phyloP scores from a whole-genome alignment of 2,888 invertebrate genomes.

The Choristoneura rosaceana region DNA sequence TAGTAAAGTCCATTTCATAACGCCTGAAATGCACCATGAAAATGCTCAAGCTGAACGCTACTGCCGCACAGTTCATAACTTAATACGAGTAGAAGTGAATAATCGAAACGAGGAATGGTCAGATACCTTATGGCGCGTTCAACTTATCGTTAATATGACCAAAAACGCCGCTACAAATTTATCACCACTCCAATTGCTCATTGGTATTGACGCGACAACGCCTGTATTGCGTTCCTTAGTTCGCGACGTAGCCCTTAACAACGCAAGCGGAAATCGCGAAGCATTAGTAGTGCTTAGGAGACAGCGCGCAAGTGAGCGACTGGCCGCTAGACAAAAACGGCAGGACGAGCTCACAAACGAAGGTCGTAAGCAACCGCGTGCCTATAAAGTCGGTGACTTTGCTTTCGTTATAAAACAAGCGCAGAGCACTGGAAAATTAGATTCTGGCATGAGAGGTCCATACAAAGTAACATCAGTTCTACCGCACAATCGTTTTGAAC shows the following conservation, averaged over 20 bases:
- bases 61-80: constrained; percentile 35
- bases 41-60: constrained; percentile 30
- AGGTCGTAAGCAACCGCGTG: constrained; percentile 1
- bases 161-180: constrained; percentile 43
- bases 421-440: neutral
- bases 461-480: neutral
- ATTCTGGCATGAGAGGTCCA: neutral
- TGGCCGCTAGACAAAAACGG: constrained; percentile 11
- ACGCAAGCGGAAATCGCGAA: constrained; percentile 2
- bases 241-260: constrained; percentile 40
- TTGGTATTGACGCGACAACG: constrained; percentile 43
- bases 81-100: constrained; percentile 39
- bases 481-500: neutral
- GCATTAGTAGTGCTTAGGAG: constrained; percentile 11
- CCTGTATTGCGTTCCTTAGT: constrained; percentile 42
- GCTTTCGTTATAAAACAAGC: neutral
- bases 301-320: constrained; percentile 13
- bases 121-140: constrained; percentile 41
- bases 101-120: constrained; percentile 10
- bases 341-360: constrained; percentile 1
- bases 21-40: constrained; percentile 25
- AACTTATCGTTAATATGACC: constrained; percentile 44
- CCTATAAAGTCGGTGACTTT: neutral
- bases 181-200: constrained; percentile 44
- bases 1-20: constrained; percentile 5